Evolutionary conservation across 2,888 invertebrate genomes (phyloP), one percentile per base, ranked within the genome.

Genomic region (Drosophila buzzatii): DNA sequence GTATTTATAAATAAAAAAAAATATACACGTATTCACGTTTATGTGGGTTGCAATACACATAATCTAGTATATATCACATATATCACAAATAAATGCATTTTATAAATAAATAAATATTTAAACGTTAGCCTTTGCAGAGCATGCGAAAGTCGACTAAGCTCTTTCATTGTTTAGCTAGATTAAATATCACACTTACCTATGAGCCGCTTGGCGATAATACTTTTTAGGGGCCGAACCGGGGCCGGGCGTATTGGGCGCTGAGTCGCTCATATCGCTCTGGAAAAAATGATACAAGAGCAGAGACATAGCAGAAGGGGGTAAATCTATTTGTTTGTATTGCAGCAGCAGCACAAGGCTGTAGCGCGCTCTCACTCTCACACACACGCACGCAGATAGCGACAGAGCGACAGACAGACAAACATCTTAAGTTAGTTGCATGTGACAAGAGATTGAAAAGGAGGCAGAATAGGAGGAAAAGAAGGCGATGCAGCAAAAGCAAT

Each of bases 151-250:
- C 53, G 53, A 1, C 27, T 10, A 3, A 33, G 14, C 7, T 18
- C 12, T 33, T 10, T 18, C 12, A 5, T 9, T 16, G 9, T 37
- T 10, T 18, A 37, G 39, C 12, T 42, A 3, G 42, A 18, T 33
- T 41, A 42, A 42, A 12, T 37, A 57, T 23, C 23, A 18, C 49
- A 91, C 93, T 92, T 72, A 93, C 93, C 93, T 91, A 73, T 93
- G 93, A 33, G 92, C 91, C 31, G 93, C 92, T 73, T 92, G 92
- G 39, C 93, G 92, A 76, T 93, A 93, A 78, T 93, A 93, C 74
- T 93, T 93, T 72, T 91, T 92, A 9, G 82, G 89, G 12, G 86
- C 85, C 52, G 89, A 79, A 10, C 72, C 81, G 42, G 89, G 76
- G 51, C 90, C 91, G 20, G 87, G 78, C 16, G 86, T 91, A 39